Base-by-base conservation (phyloP, 2,888 invertebrate genomes). In the Falcaria lacertinaria region DNA sequence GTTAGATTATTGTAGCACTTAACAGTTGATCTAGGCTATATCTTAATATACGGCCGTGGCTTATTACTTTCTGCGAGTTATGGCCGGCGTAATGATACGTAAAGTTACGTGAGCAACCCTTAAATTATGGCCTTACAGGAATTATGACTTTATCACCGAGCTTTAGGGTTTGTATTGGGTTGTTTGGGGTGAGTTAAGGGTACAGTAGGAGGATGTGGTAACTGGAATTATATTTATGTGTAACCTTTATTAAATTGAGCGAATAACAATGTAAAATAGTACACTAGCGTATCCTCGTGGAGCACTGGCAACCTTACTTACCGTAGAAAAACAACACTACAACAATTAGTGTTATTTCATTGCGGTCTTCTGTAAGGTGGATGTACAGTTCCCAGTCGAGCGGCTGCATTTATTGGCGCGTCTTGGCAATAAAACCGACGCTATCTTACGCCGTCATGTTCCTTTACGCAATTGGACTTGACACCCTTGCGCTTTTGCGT, bases 1-100 rank as follows among this genome's bases (percentile, higher is more conserved):
- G 17, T 36, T 36, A 13, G 35, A 36, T 36, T 36, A 36, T 17
- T 36, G n/a, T 35, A 35, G 35, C 16, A 35, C 17, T 35, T 38
- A 40, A 33, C 32, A 33, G 41, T 42, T 48, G 40, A 19, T 47
- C 57, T 55, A 61, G 57, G 49, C n/a, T 42, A 52, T 43, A 55
- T 53, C 59, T 60, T 51, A 54, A 60, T 60, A 53, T 57, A 63
- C 48, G 52, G 47, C 44, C 53, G 52, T 57, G 67, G 57, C 66
- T 71, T 72, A 73, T 72, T 65, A 62, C 61, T 60, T 60, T 57
- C 72, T 74, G 73, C 66, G 69, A 71, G 67, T 74, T 71, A 74
- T 69, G 53, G 66, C 63, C 48, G 47, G 43, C 50, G 71, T 70
- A 73, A 70, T 74, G 72, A 74, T 45, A 64, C 72, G 69, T 66